Base-by-base conservation (phyloP, 2,888 invertebrate species). In the Eretmocerus hayati region DNA sequence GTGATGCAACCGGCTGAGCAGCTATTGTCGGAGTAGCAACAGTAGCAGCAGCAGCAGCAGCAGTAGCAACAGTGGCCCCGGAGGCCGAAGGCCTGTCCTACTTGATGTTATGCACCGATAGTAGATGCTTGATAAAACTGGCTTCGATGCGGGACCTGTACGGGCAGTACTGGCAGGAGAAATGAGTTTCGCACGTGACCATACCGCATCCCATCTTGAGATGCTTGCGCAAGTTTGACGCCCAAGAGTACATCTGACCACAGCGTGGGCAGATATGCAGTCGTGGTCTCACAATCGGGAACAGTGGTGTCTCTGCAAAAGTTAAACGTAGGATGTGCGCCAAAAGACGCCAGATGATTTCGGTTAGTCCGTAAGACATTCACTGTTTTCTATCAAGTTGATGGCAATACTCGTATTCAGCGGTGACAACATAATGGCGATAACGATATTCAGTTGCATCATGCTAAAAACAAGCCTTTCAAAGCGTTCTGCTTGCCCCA, bases 121-220 rank as follows among this genome's bases (percentile, higher is more conserved):
- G 63, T 23, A 71, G 60, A 47, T 72, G 71, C 55, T 70, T 70
- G 53, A 71, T 55, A 57, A 71, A 71, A 56, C 69, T 70, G 23
- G 70, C 69, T 56, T 71, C 67, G 56, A 71, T 67, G 60, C 73
- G 70, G 48, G 72, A 72, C 52, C 66, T 66, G 60, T 72, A 73
- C n/a, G 70, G 67, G 58, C 74, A 74, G 61, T 70, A 69, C 54
- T 68, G 67, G 60, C 74, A 74, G 56, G 71, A 68, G 64, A 73
- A 74, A 57, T 71, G 69, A 4, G 71, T 71, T 59, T 74, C 73
- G 61, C 65, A 67, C 55, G 71, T 69, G 43, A 66, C 63, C 66
- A 68, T 62, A 39, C 72, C 72, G 52, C 73, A 73, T 53, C 72
- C 73, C 61, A 67, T 67, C 58, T 69, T 67, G 39, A 70, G 63